Base-by-base conservation (phyloP, 2,888 invertebrate species). In the Erebia aethiops region DNA sequence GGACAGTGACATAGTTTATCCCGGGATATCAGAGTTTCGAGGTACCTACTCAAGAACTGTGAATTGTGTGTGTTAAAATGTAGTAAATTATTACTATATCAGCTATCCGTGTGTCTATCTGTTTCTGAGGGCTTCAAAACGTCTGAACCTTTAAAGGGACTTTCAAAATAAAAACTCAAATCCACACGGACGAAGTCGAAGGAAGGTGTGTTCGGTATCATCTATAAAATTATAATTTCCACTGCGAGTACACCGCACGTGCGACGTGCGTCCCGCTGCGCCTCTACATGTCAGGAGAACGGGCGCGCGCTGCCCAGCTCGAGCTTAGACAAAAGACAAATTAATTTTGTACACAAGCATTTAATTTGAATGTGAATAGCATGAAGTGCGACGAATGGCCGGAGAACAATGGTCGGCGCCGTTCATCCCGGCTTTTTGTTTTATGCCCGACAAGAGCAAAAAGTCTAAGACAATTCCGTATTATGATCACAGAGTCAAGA, bases 331-430 rank as follows among this genome's bases (percentile, higher is more conserved):
- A 93, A 93, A 93, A 92, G 93, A 93, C 92, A 92, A 93, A 93
- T 93, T 92, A 93, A 93, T 92, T 91, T 92, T 90, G 91, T 92
- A 93, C 92, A 91, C 92, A 87, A 87, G 87, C 91, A 90, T 92
- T 93, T 93, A 92, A 93, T 93, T 93, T 92, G 90, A 93, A 92
- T 92, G 91, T 91, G 92, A 93, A 92, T 92, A 92, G 92, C 93
- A 88, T 92, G 93, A 92, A 92, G 92, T 92, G 93, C 91, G 91
- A 91, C 93, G 93, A 92, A 92, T 92, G 91, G 91, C 85, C 87
- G 81, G 89, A 90, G 91, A 92, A 92, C 92, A 93, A 92, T 92
- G 86, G 87, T 87, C 90, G 92, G 92, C 92, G 92, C 92, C 91
- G 92, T 85, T 86, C 84, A 82, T 78, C 84, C 86, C 86, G 86